These are phyloP conservation scores for Iphiclides podalirius DNA, from an alignment of 2,888 invertebrate genomes.

Conservation along the genomic window DNA sequence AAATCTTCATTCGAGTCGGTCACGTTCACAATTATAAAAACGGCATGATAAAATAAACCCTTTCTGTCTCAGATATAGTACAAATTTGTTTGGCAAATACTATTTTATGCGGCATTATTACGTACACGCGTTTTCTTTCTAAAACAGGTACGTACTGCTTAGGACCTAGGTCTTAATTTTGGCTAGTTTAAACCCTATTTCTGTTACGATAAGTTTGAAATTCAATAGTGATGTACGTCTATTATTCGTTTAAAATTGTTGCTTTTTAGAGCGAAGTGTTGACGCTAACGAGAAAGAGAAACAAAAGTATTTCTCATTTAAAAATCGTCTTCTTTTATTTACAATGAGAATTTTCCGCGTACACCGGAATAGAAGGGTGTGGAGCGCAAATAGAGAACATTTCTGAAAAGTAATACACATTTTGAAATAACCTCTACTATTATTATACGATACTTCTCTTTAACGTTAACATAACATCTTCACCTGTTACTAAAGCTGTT, in stretches of 20 bases:
- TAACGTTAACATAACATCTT: no score
- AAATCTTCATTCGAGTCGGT: constrained; percentile 2
- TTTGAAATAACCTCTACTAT: no score
- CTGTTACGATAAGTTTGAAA: neutral
- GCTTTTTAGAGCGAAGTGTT: constrained; percentile 15
- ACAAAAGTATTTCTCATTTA: constrained; percentile 12
- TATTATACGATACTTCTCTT: no score
- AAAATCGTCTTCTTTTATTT: constrained; percentile 4
- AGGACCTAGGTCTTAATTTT: neutral
- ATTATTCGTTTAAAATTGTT: constrained; percentile 6
- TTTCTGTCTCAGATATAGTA: neutral
- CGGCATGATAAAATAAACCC: neutral
- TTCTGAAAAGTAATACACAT: neutral
- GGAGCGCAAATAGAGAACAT: neutral
- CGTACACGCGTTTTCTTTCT: neutral
- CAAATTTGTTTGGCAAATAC: constrained; percentile 1
- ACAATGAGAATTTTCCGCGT: neutral
- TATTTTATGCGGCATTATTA: neutral
- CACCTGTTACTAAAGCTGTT: no score
- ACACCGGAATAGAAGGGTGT: neutral
- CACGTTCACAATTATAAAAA: constrained; percentile 6
- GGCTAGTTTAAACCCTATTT: neutral
- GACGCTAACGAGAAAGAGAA: constrained; percentile 12
- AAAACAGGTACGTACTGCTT: constrained; percentile 11
- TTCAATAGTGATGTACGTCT: neutral